phyloP scores from a whole-genome alignment of 1,140 invertebrate species.

The Ectropis grisescens region DNA sequence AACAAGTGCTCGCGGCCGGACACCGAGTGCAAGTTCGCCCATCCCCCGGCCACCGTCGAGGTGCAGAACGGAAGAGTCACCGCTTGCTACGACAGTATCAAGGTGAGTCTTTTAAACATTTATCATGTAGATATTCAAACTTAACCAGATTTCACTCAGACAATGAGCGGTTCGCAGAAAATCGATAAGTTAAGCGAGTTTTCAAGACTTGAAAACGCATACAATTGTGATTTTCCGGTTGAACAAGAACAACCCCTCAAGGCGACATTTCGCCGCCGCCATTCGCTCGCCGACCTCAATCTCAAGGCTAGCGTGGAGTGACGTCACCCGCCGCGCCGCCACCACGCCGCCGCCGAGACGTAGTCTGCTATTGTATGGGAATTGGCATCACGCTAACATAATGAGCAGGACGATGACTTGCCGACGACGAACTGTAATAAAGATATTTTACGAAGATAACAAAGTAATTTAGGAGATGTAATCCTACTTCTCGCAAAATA shows the following conservation, averaged over 20 bases:
- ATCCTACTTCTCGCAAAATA: too few species aligned
- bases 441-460: too few species aligned
- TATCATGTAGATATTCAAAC: too few species aligned
- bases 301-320: conserved; percentile 53
- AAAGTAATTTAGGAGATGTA: too few species aligned
- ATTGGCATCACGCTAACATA: conserved; percentile 48
- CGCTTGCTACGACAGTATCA: conserved; percentile 99
- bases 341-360: conserved; percentile 19
- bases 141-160: too few species aligned
- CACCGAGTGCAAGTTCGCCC: conserved; percentile 99
- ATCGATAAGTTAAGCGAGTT: background rate
- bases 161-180: too few species aligned
- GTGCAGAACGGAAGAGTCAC: conserved; percentile 99
- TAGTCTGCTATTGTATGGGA: conserved; percentile 49
- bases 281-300: conserved; percentile 54
- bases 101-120: conserved; percentile 81
- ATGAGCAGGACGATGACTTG: conserved; percentile 51
- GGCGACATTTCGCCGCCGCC: conserved; percentile 46
- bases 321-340: conserved; percentile 41
- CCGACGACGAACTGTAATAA: too few species aligned
- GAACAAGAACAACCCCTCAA: conserved; percentile 28
- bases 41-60: conserved; percentile 99
- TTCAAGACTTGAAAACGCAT: conserved; percentile 12
- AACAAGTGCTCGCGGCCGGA: conserved; percentile 99
- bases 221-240: conserved; percentile 21